Evolutionary conservation across 30 jellyfish, hydroid and myxozoan genomes (phyloP), one percentile per base, ranked within the genome.

Genomic region (Morbakka virulenta): DNA sequence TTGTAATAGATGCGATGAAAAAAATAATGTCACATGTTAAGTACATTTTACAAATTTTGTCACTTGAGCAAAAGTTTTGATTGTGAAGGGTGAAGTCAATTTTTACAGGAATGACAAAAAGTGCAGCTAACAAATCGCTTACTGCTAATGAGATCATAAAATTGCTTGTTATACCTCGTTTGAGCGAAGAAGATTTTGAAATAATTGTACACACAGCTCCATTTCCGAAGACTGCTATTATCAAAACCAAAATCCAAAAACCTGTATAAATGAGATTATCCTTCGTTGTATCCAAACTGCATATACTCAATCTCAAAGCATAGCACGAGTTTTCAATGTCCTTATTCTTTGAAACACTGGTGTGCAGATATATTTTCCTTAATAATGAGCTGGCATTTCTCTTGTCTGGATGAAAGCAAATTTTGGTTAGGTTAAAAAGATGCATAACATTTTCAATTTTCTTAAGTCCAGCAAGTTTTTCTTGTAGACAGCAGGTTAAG

Each of bases 131-230:
- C 41, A 89, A 48, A 69, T 89, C 97, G 62, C 95, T 82, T 51
- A 76, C 68, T 25, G 97, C 88, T 35, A 81, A 64, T 9, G 97
- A 89, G 36, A 78, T 79, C 29, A 82, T 71, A 72, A 89, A 89
- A 24, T 82, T 35, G 61, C 76, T 88, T 23, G 96, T 62, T 28
- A 84, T 81, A 17, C 27, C 35, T 4, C 41, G 33, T 27, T 76
- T 88, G 2, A 89, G 62, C 27, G 25, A 28, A 24, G 50, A 22
- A 17, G 95, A 81, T 61, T 82, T 25, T 52, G 36, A 61, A 67
- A 82, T 32, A 21, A 94, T 72, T 61, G 68, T 20, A 32, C 88
- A 74, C 32, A 75, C 89, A 17, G 82, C 65, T 1, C 35, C 1
- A 57, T 89, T 89, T 14, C 79, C 81, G 17, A 82, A 31, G 24